Evolutionary conservation across 35 echinoderm and acorn worm genomes (phyloP), one percentile per base, ranked within the genome.

Genomic region (Strongylocentrotus purpuratus): DNA sequence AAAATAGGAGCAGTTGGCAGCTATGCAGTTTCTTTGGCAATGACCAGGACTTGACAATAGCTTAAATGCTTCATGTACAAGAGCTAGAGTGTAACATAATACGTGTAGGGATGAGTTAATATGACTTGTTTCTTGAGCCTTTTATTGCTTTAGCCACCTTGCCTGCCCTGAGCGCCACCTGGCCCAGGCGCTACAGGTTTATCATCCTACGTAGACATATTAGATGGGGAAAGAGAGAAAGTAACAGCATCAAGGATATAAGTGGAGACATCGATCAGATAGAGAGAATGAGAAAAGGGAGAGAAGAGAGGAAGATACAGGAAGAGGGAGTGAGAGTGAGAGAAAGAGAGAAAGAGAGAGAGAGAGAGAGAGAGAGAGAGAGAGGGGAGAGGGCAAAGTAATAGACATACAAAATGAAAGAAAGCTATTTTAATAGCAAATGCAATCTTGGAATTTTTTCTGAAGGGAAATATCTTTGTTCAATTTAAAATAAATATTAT

Each of bases 111-210:
- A 28, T 2, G 28, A 78, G 22, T 78, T 78, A 78, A 78, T 78
- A n/a, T 22, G 20, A 15, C 20, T 28, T 22, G 65, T 78, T 28
- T 78, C 65, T 22, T 78, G 65, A 78, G 65, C 18, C 18, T 78
- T 78, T 78, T 78, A 78, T 78, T 78, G 65, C 65, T 78, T 22
- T 28, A 78, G 65, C 65, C 65, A 78, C 65, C 65, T 78, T 78
- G 65, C 20, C 18, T 7, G 65, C 65, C 65, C 20, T 78, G 65
- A 78, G 65, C 65, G 65, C 65, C 65, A 78, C 6, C 65, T 78
- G 65, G 22, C 7, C 65, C 20, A 78, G 65, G 25, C 18, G 65
- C 65, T 78, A n/a, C 65, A 78, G 28, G 65, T 78, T 78, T 78
- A 78, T 28, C 20, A 78, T 6, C 4, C 25, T 78, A 59, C 52